Evolutionary conservation across 2,797 vertebrate genomes (phyloP).

Genomic region (Tenualosa thibaudeaui): DNA sequence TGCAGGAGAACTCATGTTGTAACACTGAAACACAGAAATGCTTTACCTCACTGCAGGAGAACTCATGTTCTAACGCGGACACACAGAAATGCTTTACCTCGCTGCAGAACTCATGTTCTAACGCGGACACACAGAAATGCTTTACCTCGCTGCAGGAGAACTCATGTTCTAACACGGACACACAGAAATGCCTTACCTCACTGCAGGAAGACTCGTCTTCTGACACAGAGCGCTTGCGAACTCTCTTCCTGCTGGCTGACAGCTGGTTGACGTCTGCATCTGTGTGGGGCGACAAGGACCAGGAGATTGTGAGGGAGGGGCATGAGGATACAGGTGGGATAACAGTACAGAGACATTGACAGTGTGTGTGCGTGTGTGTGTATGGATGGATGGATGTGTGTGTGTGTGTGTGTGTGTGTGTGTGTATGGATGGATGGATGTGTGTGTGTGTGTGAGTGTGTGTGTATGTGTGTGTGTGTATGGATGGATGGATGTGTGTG

Average conservation of each 20-base stretch:
- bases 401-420: slow-evolving; percentile 15
- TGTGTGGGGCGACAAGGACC: neutral
- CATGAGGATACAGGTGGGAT: neutral
- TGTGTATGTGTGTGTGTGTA: neutral
- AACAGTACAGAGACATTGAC: neutral
- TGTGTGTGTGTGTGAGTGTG: neutral
- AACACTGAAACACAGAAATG: too few species aligned
- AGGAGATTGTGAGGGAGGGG: neutral
- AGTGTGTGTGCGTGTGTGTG: neutral
- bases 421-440: too few species aligned
- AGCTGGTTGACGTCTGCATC: neutral
- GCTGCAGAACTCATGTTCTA: too few species aligned
- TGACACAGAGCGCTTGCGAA: slow-evolving; percentile 64
- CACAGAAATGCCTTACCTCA: slow-evolving; percentile 53
- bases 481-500: neutral
- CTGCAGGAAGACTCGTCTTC: slow-evolving; percentile 64
- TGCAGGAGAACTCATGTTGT: too few species aligned
- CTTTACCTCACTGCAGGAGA: too few species aligned
- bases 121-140: too few species aligned
- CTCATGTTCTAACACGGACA: too few species aligned
- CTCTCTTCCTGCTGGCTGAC: slow-evolving; percentile 66
- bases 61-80: too few species aligned
- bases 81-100: too few species aligned
- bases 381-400: neutral
- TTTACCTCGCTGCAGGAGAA: too few species aligned